Evolutionary conservation across 2,113 vertebrate species (phyloP).

Genomic region (Cyphomyrus plagiostoma): DNA sequence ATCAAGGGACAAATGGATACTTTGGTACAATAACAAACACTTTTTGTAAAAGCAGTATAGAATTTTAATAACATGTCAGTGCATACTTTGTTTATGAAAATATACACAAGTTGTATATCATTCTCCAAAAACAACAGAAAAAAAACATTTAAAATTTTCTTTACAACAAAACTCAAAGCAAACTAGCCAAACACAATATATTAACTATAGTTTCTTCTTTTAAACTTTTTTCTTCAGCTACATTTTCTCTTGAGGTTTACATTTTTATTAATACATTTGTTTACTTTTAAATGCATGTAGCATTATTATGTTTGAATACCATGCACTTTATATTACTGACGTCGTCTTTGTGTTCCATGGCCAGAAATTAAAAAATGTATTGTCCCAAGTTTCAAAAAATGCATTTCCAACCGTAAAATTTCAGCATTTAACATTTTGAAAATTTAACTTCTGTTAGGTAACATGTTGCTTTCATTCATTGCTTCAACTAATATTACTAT

Average conservation of each 20-base stretch:
- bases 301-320: constrained; percentile 57
- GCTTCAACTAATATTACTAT: constrained; percentile 64
- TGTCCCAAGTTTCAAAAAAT: constrained; percentile 51
- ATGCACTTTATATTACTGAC: constrained; percentile 68
- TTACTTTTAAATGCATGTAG: constrained; percentile 58
- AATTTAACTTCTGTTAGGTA: constrained; percentile 49
- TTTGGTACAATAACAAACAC: constrained; percentile 90
- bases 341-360: constrained; percentile 47
- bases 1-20: constrained; percentile 78
- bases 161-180: constrained; percentile 74
- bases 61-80: constrained; percentile 90
- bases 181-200: constrained; percentile 91
- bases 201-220: constrained; percentile 77
- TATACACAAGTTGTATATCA: constrained; percentile 92
- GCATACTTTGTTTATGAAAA: constrained; percentile 95
- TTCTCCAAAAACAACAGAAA: constrained; percentile 74
- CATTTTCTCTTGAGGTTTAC: constrained; percentile 65
- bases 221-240: constrained; percentile 55
- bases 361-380: constrained; percentile 73
- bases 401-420: constrained; percentile 80
- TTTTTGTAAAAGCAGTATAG: constrained; percentile 88
- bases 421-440: constrained; percentile 80
- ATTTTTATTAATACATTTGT: constrained; percentile 66
- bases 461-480: constrained; percentile 44
- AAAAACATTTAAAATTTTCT: constrained; percentile 47